Evolutionary conservation across 2,113 vertebrate species (phyloP), one percentile per base, ranked within the genome.

Genomic region (Murina feae): DNA sequence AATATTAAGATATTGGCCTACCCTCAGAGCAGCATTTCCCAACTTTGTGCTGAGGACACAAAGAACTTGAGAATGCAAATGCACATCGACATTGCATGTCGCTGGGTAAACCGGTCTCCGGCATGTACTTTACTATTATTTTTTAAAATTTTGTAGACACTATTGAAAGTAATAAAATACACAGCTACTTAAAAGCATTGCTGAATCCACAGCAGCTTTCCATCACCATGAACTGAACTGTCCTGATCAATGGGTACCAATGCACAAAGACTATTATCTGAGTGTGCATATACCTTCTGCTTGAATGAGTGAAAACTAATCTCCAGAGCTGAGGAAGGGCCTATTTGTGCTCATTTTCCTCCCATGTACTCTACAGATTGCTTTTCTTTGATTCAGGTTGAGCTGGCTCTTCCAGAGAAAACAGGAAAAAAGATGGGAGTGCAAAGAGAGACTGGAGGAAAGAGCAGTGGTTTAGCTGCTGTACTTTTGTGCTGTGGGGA

Each of bases 301-400:
- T 82, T 47, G 20, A 55, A 89, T 79, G 63, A 58, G 74, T 35
- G 25, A 44, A 39, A 68, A 76, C 63, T 30, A 37, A 90, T 16
- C 75, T 51, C 16, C 13, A 18, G 44, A n/a, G 30, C 44, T 71
- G 63, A 51, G 47, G 76, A 80, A 86, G 18, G 44, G 37, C 39
- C 80, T 74, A 6, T 82, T 72, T 35, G 88, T n/a, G 12, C 60
- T 91, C 47, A 37, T 91, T 91, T 93, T 86, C 74, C 66, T 93
- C 91, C 65, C 55, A 25, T 78, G 35, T 35, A 65, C 44, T 42
- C 58, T 86, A 71, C 55, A 84, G 82, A 86, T 44, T 83, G 92
- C 65, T 91, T 86, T 93, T 74, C 51, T 89, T 88, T 78, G 20
- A 32, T 83, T 93, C 44, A 3, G 30, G 9, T 35, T 0, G 49